Base-by-base conservation (phyloP, 2,797 vertebrate species). In the Chiroxiphia lanceolata region DNA sequence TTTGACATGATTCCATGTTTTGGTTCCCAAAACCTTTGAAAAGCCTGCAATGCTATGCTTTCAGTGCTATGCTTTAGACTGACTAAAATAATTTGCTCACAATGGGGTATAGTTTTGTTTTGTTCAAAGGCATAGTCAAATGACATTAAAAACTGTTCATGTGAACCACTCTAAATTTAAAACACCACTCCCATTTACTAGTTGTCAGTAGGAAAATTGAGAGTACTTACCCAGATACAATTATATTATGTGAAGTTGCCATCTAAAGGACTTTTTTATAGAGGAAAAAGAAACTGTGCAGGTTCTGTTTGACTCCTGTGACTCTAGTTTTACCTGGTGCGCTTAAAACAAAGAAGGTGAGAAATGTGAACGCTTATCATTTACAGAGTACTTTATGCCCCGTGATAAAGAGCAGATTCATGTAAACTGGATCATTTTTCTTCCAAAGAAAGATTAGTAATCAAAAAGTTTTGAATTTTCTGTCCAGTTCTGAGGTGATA, bases 1-100 rank as follows among this genome's bases (percentile, higher is more conserved):
- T 94, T 77, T 89, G 69, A 84, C 54, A 72, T 25, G 36, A 67
- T 93, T 93, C 85, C 18, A 50, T 84, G 45, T 84, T 94, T 86
- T 85, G 9, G 13, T 94, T 94, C 67, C 63, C 92, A 89, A 93
- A 93, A 64, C 65, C 44, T 95, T 81, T 93, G 69, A 92, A 72
- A 27, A 84, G 23, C 36, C 42, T 87, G 15, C 45, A 84, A 22
- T 68, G 33, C 50, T 79, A 7, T 57, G 20, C 27, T 91, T 59
- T 83, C 61, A 57, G 68, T 67, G 23, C 31, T 74, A 1, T 64
- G 33, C n/a, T 90, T 94, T 48, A 84, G 31, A 44, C 20, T 25
- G 31, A 61, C 31, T 64, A 61, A 83, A 91, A 80, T 60, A 29
- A 63, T 47, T 85, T 70, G 21, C 36, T 68, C 36, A 40, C 44